Conservation (phyloP, 2,797 vertebrate genomes). For the Enteromius thamalakanensis region DNA sequence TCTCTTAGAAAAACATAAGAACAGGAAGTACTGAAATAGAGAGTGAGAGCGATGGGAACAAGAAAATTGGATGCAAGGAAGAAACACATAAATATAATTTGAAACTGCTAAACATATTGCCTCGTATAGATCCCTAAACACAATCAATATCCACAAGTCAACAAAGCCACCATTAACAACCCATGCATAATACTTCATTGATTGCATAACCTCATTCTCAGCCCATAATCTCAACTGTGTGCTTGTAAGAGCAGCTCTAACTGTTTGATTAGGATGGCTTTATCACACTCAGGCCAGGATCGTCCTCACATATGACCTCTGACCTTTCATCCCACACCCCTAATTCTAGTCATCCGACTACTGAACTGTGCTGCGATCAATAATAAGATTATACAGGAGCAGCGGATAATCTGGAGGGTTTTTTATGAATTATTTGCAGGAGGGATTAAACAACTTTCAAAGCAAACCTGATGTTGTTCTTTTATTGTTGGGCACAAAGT, state of each 20-base stretch:
- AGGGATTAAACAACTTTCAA: slow-evolving; percentile 55
- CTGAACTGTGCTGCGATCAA: slow-evolving; percentile 42
- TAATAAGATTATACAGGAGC: slow-evolving; percentile 54
- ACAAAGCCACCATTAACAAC: background rate
- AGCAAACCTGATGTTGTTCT: slow-evolving; percentile 57
- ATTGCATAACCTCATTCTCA: slow-evolving; percentile 20
- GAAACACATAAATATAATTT: background rate
- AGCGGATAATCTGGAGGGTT: slow-evolving; percentile 25
- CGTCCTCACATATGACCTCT: slow-evolving; percentile 43
- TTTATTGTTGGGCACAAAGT: slow-evolving; percentile 46
- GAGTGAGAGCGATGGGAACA: background rate
- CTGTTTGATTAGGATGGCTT: slow-evolving; percentile 51
- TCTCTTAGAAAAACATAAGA: background rate
- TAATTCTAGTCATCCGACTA: slow-evolving; percentile 39
- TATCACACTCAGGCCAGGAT: slow-evolving; percentile 30
- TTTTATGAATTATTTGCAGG: slow-evolving; percentile 51
- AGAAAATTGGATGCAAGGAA: background rate
- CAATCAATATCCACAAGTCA: background rate
- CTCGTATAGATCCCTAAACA: background rate
- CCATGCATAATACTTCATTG: background rate
- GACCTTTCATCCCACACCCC: slow-evolving; percentile 40
- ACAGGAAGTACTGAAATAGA: slow-evolving; percentile 33
- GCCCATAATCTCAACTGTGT: slow-evolving; percentile 21
- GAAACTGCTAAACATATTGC: background rate
- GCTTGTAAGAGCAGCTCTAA: slow-evolving; percentile 25